These are phyloP conservation scores for Fabriciana adippe DNA, from an alignment of 2,888 invertebrate species.

Conservation along the genomic window DNA sequence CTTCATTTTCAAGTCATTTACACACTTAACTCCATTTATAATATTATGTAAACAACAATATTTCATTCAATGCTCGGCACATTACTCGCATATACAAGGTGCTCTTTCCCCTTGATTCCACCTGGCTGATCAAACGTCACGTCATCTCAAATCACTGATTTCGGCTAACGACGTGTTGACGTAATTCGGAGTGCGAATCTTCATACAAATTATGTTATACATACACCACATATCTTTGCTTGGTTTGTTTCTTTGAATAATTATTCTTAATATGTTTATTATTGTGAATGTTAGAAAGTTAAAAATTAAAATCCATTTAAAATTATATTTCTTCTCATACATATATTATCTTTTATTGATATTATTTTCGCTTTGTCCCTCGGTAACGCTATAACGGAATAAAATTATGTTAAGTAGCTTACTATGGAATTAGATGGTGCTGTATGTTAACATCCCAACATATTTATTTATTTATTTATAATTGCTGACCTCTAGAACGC, in stretches of 20 bases:
- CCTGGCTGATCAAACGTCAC: constrained; percentile 2
- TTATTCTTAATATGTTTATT: background rate
- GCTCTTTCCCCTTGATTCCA: constrained; percentile 18
- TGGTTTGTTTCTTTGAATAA: background rate
- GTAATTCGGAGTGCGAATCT: background rate
- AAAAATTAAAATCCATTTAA: too few species aligned
- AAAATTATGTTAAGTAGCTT: too few species aligned
- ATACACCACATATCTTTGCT: too few species aligned
- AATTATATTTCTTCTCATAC: too few species aligned
- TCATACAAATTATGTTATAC: background rate
- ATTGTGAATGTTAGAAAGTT: background rate
- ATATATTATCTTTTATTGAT: too few species aligned
- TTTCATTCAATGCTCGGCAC: background rate
- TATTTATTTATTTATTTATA: too few species aligned
- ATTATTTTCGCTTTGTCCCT: too few species aligned
- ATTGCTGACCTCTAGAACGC: too few species aligned
- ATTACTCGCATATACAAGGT: background rate
- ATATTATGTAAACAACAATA: background rate
- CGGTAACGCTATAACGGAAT: too few species aligned
- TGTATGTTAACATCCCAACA: too few species aligned
- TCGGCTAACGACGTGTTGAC: constrained; percentile 8
- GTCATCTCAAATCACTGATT: constrained; percentile 12
- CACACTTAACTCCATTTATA: background rate
- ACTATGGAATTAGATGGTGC: too few species aligned
- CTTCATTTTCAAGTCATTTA: background rate